Conservation (phyloP, 1,140 invertebrate species). For the Drosophila nikananu region DNA sequence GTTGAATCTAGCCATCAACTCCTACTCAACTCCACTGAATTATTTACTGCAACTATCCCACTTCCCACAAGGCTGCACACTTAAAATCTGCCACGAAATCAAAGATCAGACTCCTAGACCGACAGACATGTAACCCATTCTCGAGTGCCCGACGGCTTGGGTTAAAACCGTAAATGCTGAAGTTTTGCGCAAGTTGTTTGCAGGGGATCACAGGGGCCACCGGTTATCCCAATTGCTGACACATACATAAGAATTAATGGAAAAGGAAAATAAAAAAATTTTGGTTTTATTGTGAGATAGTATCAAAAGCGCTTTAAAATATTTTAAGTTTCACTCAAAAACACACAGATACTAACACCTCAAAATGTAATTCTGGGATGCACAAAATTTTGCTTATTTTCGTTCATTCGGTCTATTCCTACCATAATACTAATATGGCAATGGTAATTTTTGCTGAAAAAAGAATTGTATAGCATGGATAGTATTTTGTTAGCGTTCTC, state of each 20-base stretch:
- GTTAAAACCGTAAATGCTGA: conserved; percentile 23
- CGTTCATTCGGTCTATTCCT: too few species aligned
- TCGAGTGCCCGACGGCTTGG: conserved; percentile 26
- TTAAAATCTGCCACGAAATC: conserved; percentile 73
- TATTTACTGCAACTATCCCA: conserved; percentile 58
- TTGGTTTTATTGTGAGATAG: conserved; percentile 46
- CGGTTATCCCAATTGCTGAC: conserved; percentile 38
- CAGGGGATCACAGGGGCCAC: background rate
- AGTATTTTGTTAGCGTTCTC: too few species aligned
- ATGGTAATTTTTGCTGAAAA: too few species aligned
- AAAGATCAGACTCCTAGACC: conserved; percentile 47
- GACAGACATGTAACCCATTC: conserved; percentile 36
- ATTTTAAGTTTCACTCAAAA: too few species aligned
- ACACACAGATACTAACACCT: too few species aligned
- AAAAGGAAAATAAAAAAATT: conserved; percentile 51
- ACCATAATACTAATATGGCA: too few species aligned
- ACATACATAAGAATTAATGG: conserved; percentile 52
- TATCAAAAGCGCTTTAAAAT: too few species aligned
- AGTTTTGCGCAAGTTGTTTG: conserved; percentile 50
- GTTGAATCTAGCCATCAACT: background rate
- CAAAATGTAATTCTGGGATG: too few species aligned
- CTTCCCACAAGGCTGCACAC: conserved; percentile 55
- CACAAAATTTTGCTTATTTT: too few species aligned
- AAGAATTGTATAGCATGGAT: too few species aligned
- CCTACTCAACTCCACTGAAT: conserved; percentile 50